Evolutionary conservation across 2,888 invertebrate genomes (phyloP).

Genomic region (Pseudococcus longispinus): DNA sequence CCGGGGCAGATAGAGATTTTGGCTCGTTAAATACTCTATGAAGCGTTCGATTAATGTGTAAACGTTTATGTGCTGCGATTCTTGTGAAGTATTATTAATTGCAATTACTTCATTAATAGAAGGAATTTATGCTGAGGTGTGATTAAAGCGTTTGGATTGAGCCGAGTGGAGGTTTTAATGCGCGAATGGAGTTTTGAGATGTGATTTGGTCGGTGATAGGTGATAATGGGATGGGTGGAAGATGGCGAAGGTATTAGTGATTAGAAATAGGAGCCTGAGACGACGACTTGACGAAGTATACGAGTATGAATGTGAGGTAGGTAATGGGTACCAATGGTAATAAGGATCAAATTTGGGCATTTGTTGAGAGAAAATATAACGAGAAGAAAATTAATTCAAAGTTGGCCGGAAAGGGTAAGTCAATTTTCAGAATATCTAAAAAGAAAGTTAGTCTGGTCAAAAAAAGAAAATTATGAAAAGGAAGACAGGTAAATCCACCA

Average conservation of each 20-base stretch:
- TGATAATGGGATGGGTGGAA: background rate
- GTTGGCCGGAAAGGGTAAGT: too few species aligned
- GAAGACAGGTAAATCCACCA: too few species aligned
- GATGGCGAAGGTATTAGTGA: background rate
- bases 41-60: constrained; percentile 37
- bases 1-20: background rate
- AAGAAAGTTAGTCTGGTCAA: too few species aligned
- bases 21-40: constrained; percentile 31
- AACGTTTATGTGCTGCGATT: background rate
- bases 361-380: too few species aligned
- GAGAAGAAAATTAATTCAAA: too few species aligned
- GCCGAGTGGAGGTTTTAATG: background rate
- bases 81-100: constrained; percentile 20
- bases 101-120: constrained; percentile 16
- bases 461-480: too few species aligned
- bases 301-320: too few species aligned
- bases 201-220: background rate
- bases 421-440: too few species aligned
- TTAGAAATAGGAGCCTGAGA: background rate
- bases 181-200: background rate
- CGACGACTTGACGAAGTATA: background rate
- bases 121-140: background rate
- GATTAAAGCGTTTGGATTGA: background rate
- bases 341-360: too few species aligned
- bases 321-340: too few species aligned